Conservation (phyloP, 2,888 invertebrate species). For the Xylocampa areola region DNA sequence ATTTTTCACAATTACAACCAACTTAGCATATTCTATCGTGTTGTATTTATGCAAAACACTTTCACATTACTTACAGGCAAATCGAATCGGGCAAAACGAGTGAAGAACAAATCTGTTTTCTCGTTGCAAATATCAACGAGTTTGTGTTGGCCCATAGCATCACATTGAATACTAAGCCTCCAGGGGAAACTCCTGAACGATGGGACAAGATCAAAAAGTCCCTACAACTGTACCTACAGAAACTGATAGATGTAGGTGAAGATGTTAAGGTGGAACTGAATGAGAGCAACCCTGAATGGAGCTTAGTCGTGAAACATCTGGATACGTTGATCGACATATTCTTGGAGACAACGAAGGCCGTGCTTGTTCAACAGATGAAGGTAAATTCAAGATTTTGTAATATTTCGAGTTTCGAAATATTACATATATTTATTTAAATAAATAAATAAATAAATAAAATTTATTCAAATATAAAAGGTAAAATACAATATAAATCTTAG, state of each 20-base stretch:
- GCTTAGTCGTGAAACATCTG: conserved; percentile 79
- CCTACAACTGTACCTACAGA: conserved; percentile 83
- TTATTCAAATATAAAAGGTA: too few species aligned
- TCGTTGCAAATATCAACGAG: conserved; percentile 89
- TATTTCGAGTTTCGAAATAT: too few species aligned
- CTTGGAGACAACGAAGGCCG: conserved; percentile 89
- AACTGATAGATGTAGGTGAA: conserved; percentile 85
- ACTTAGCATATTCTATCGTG: conserved; percentile 36
- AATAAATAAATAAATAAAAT: too few species aligned
- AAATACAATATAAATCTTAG: too few species aligned
- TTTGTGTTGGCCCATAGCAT: conserved; percentile 89
- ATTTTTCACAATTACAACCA: conserved; percentile 30
- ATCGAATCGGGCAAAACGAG: conserved; percentile 73
- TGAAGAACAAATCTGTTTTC: conserved; percentile 84
- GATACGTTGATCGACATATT: conserved; percentile 89
- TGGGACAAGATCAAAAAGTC: conserved; percentile 88
- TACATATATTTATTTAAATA: too few species aligned
- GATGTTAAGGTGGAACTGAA: conserved; percentile 86
- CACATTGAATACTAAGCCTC: conserved; percentile 85
- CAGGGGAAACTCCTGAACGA: conserved; percentile 84
- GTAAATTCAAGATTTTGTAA: conserved; percentile 69
- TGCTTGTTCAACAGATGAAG: conserved; percentile 90
- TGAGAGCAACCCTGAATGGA: conserved; percentile 81
- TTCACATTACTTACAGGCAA: conserved; percentile 72
- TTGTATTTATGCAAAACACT: conserved; percentile 31